phyloP scores from a whole-genome alignment of 2,113 vertebrate species.

The Cyanistes caeruleus region DNA sequence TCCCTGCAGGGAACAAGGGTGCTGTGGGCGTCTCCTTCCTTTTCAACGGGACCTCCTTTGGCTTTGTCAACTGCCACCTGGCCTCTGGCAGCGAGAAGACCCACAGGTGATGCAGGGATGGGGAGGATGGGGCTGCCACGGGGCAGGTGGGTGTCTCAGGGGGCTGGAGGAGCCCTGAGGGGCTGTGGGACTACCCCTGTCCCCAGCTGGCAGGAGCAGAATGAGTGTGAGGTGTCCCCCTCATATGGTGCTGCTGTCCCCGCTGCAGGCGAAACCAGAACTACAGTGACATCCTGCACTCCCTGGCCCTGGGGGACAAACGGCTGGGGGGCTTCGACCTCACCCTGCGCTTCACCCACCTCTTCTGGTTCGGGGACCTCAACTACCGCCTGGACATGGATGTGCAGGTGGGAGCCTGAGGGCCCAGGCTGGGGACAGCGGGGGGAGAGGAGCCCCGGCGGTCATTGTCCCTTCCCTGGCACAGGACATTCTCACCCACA shows the following conservation, averaged over 20 bases:
- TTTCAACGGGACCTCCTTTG: constrained; percentile 84
- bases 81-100: constrained; percentile 87
- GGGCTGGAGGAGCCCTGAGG: background rate
- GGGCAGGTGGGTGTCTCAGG: background rate
- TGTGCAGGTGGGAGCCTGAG: constrained; percentile 24
- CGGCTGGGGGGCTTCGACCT: constrained; percentile 54
- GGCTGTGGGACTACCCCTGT: background rate
- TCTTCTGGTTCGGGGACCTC: constrained; percentile 73
- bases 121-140: background rate
- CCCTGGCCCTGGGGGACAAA: constrained; percentile 64
- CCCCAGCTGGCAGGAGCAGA: background rate
- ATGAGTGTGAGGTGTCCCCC: background rate
- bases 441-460: fast-evolving
- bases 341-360: constrained; percentile 68
- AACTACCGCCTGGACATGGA: constrained; percentile 74
- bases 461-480: background rate
- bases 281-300: constrained; percentile 70
- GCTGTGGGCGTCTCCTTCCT: constrained; percentile 85
- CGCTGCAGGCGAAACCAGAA: constrained; percentile 65
- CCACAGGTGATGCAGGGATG: constrained; percentile 73
- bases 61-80: constrained; percentile 89
- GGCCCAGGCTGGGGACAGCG: fast-evolving
- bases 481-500: constrained; percentile 83
- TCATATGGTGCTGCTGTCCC: fast-evolving
- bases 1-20: constrained; percentile 83